A percentile compares a stretch with the other conserved stretches of the same genome.
Conservation (phyloP, 2,888 invertebrate genomes). For the Ypsolopha scabrella region DNA sequence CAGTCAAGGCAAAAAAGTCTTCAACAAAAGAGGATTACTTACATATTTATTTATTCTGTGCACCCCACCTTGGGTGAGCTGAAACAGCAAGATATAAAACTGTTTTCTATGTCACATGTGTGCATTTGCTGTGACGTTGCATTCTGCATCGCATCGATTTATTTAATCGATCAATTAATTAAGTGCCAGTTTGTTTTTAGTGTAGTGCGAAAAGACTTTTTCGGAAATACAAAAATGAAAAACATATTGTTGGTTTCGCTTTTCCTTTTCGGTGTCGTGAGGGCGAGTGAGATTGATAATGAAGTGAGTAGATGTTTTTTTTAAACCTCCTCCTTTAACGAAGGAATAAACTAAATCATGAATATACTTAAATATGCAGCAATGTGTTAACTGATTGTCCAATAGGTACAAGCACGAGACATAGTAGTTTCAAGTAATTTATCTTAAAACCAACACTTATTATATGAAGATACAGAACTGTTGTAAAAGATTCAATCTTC, state of each 20-base stretch:
- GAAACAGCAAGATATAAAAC: conserved; percentile 50
- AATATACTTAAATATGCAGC: too few species aligned
- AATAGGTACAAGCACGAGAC: too few species aligned
- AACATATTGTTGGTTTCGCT: conserved; percentile 37
- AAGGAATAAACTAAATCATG: too few species aligned
- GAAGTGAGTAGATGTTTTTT: conserved; percentile 28
- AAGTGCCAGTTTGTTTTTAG: conserved; percentile 23
- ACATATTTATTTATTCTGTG: neutral
- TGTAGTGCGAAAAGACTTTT: conserved; percentile 38
- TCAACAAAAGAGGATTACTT: neutral
- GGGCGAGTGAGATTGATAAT: conserved; percentile 46
- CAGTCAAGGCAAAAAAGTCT: neutral
- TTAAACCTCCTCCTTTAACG: neutral
- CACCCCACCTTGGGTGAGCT: conserved; percentile 43
- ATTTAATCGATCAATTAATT: conserved; percentile 7
- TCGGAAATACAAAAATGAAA: conserved; percentile 37
- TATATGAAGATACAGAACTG: too few species aligned
- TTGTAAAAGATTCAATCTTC: too few species aligned
- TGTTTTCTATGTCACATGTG: conserved; percentile 27
- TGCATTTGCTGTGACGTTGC: conserved; percentile 43
- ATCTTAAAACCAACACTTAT: too few species aligned
- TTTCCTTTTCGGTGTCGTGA: conserved; percentile 50
- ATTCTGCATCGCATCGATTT: conserved; percentile 4
- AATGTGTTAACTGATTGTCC: too few species aligned
- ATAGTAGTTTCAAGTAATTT: too few species aligned